Conservation (phyloP, 2,113 vertebrate species). For the Choloepus hoffmanni region DNA sequence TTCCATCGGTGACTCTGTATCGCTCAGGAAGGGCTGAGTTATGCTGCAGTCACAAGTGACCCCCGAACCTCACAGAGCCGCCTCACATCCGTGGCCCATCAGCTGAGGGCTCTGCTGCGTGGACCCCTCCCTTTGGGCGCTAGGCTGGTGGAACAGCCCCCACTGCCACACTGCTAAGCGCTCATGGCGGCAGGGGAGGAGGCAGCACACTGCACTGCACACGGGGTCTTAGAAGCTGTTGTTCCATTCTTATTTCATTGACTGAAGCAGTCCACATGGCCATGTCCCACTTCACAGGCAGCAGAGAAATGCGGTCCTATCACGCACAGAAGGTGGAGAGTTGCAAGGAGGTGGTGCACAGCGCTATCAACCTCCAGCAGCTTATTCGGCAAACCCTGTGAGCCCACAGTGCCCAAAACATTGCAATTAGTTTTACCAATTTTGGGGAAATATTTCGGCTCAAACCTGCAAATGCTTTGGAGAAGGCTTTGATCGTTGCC, state of each 20-base stretch:
- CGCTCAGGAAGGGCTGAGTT: neutral
- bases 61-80: neutral
- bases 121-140: neutral
- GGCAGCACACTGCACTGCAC: accelerated
- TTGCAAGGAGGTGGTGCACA: neutral
- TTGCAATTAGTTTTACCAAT: neutral
- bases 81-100: neutral
- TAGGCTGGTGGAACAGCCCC: neutral
- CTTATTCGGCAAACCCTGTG: neutral
- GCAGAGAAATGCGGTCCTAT: neutral
- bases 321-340: neutral
- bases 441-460: constrained; percentile 49
- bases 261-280: neutral
- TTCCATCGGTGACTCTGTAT: neutral
- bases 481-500: neutral
- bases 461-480: constrained; percentile 32
- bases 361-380: neutral
- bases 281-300: neutral
- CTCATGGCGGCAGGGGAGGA: neutral
- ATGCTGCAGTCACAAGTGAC: neutral
- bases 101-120: neutral
- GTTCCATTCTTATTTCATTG: neutral
- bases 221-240: neutral
- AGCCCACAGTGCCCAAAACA: neutral
- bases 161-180: neutral